Evolutionary conservation across 2,888 invertebrate species (phyloP), one percentile per base, ranked within the genome.

Genomic region (Luperina nickerlii): DNA sequence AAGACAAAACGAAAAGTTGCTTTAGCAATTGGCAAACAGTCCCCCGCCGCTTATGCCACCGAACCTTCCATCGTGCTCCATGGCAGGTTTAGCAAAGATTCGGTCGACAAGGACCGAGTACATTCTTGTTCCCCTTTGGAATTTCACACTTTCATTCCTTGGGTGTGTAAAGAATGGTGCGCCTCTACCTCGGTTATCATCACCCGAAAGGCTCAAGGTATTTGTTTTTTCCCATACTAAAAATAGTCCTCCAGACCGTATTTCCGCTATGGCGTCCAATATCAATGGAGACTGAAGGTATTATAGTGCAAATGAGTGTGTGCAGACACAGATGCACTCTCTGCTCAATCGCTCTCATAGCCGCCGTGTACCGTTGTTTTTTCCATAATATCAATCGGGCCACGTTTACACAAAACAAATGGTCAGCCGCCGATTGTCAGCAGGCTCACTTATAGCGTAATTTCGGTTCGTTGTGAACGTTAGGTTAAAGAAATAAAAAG

Each of bases 141-240:
- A 68, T 94, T 95, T 73, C 92, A 93, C 32, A 68, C 70, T 9
- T 95, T 94, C 71, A 60, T 95, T 51, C 95, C 95, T n/a, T 95
- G 94, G 94, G 79, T 91, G 18, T 94, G 94, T 70, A 57, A 79
- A 60, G 81, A 92, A 85, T 91, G 90, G 89, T 78, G 91, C 70
- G 77, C 86, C 5, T 86, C 89, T 51, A 78, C 86, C 8, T n/a
- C 75, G 24, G 90, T 94, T 18, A 27, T 77, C 2, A 85, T 94
- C 32, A 87, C 48, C 18, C 88, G 87, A 79, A 57, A 81, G 3
- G 5, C 57, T 54, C 88, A 90, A 91, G 93, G 93, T 92, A 71
- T 51, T 72, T 32, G 9, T 51, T 74, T 38, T 38, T 38, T 24
- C 0, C 20, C 11, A 20, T 57, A 45, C 13, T 24, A 24, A 24